Conservation (phyloP, 2,888 invertebrate species). For the Acrocera orbiculus region DNA sequence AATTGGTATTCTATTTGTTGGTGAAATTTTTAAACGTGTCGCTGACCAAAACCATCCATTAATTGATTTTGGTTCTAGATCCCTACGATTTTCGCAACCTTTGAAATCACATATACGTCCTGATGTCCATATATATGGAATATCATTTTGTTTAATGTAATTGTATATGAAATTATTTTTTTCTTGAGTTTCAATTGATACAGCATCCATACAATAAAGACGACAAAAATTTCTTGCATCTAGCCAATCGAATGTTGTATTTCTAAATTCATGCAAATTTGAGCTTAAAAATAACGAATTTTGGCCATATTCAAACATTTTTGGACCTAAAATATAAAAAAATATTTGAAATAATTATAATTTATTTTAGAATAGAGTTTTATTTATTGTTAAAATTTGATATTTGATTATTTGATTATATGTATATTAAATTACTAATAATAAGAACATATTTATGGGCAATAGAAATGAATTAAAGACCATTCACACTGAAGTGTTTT, state of each 20-base stretch:
- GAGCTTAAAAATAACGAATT: conserved; percentile 80
- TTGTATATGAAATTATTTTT: conserved; percentile 80
- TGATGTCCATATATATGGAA: conserved; percentile 86
- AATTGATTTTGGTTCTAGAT: conserved; percentile 69
- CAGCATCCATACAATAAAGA: conserved; percentile 86
- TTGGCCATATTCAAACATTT: conserved; percentile 73
- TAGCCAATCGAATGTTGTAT: conserved; percentile 74
- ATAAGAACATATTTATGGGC: too few species aligned
- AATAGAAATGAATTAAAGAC: too few species aligned
- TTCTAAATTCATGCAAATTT: conserved; percentile 59
- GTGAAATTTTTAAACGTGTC: conserved; percentile 68
- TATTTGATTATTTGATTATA: too few species aligned
- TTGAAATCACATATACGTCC: conserved; percentile 86
- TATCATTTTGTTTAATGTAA: conserved; percentile 72
- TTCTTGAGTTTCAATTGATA: conserved; percentile 75
- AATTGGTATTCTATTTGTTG: conserved; percentile 50
- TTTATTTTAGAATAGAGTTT: too few species aligned
- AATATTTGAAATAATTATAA: neutral
- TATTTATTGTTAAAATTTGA: too few species aligned
- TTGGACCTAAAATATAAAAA: conserved; percentile 49
- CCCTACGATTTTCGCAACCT: conserved; percentile 71
- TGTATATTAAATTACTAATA: too few species aligned
- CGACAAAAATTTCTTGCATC: conserved; percentile 82
- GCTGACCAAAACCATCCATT: conserved; percentile 91
- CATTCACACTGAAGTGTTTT: too few species aligned